These are phyloP conservation scores for Chrysodeixis includens DNA, from an alignment of 2,888 invertebrate species.

Conservation along the genomic window DNA sequence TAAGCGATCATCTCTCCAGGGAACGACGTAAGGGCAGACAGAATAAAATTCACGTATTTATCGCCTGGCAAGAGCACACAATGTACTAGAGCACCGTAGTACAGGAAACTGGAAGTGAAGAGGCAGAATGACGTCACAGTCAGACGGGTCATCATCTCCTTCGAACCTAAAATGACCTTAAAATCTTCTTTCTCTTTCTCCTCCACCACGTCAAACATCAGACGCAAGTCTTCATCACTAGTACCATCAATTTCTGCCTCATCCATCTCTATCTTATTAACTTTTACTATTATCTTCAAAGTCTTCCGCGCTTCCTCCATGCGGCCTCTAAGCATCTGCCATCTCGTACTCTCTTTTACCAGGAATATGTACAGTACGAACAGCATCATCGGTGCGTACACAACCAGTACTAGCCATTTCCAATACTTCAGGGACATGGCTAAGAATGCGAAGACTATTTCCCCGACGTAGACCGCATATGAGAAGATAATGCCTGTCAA, in stretches of 20 bases:
- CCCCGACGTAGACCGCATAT: constrained; percentile 77
- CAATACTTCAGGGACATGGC: constrained; percentile 77
- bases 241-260: constrained; percentile 70
- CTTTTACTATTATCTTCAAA: constrained; percentile 67
- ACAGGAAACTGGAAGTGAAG: constrained; percentile 79
- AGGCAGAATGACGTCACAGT: constrained; percentile 75
- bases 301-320: constrained; percentile 72
- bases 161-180: constrained; percentile 74
- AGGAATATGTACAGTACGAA: constrained; percentile 69
- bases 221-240: constrained; percentile 69
- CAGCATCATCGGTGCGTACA: constrained; percentile 73
- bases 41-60: constrained; percentile 79
- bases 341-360: constrained; percentile 77
- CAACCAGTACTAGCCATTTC: constrained; percentile 73
- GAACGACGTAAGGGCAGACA: constrained; percentile 75
- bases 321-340: constrained; percentile 78
- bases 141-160: constrained; percentile 75
- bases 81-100: constrained; percentile 77
- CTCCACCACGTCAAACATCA: constrained; percentile 70
- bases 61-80: constrained; percentile 78
- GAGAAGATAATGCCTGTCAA: constrained; percentile 77
- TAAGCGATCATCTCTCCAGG: constrained; percentile 78
- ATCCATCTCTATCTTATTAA: constrained; percentile 71
- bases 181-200: constrained; percentile 74
- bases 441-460: constrained; percentile 74